Conservation (phyloP, 2,797 vertebrate genomes). For the Miichthys miiuy region DNA sequence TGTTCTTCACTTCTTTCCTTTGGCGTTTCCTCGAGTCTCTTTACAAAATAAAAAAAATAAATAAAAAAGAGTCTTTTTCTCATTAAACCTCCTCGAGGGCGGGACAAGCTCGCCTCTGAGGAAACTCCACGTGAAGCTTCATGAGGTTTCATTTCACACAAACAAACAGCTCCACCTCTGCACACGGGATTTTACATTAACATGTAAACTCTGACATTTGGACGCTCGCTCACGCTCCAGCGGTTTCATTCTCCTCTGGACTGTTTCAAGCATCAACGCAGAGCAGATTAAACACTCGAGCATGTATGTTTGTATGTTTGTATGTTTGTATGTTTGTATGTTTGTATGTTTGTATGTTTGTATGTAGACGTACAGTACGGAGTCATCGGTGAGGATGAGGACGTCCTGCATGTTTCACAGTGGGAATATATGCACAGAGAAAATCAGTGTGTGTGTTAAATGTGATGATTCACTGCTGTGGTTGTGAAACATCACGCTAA, state of each 20-base stretch:
- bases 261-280: conserved; percentile 60
- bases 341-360: neutral
- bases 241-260: conserved; percentile 47
- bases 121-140: neutral
- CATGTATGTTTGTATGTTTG: conserved; percentile 27
- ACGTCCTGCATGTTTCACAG: conserved; percentile 7
- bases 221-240: conserved; percentile 35
- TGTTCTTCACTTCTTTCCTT: conserved; percentile 28
- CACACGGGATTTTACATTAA: conserved; percentile 60
- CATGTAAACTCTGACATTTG: conserved; percentile 70
- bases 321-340: conserved; percentile 25
- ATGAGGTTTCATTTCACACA: neutral
- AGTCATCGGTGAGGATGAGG: conserved; percentile 6
- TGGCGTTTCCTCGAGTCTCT: neutral
- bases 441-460: conserved; percentile 11
- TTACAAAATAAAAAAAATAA: too few relatives aligned
- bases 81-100: neutral
- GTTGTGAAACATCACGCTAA: conserved; percentile 59
- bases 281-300: conserved; percentile 71
- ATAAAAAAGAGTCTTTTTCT: too few relatives aligned
- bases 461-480: conserved; percentile 61
- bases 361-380: neutral
- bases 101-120: neutral
- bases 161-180: conserved; percentile 38
- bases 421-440: conserved; percentile 22